Percentiles rank a stretch among this genome's conserved stretches.
phyloP scores from a whole-genome alignment of 1,140 invertebrate genomes.

The Drosophila sulfurigaster region DNA sequence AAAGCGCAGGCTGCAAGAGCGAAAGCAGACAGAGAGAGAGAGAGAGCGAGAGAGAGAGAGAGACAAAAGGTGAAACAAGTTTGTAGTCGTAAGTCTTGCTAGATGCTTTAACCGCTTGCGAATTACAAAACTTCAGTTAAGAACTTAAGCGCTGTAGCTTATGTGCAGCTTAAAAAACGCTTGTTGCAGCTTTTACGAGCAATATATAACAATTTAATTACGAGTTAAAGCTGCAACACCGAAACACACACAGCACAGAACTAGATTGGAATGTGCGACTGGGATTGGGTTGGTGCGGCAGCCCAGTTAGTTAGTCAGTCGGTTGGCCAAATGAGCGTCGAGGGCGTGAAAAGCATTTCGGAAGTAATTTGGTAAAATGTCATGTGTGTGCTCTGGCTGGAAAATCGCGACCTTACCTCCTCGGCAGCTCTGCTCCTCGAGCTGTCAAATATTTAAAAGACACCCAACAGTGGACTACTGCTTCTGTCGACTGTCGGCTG shows the following conservation, averaged over 20 bases:
- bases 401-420: slow-evolving; percentile 15
- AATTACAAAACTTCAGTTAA: slow-evolving; percentile 17
- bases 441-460: slow-evolving; percentile 33
- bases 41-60: not conserved
- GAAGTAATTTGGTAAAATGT: slow-evolving; percentile 63
- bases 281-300: not conserved
- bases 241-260: no score
- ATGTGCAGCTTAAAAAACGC: slow-evolving; percentile 15
- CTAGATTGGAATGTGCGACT: no score
- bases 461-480: slow-evolving; percentile 13
- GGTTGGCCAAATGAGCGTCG: slow-evolving; percentile 21
- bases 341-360: slow-evolving; percentile 56
- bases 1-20: not conserved
- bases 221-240: slow-evolving; percentile 3
- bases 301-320: not conserved
- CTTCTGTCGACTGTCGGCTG: no score
- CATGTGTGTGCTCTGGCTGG: slow-evolving; percentile 36
- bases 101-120: slow-evolving; percentile 28
- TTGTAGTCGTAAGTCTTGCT: slow-evolving; percentile 8
- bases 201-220: slow-evolving; percentile 48
- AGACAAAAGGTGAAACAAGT: not conserved
- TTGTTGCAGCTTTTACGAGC: slow-evolving; percentile 8
- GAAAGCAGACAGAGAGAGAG: not conserved
- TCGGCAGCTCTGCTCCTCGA: not conserved
- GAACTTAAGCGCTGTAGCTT: slow-evolving; percentile 13